Base-by-base conservation (phyloP, 2,888 invertebrate genomes). In the Drosophila flavopinicola region DNA sequence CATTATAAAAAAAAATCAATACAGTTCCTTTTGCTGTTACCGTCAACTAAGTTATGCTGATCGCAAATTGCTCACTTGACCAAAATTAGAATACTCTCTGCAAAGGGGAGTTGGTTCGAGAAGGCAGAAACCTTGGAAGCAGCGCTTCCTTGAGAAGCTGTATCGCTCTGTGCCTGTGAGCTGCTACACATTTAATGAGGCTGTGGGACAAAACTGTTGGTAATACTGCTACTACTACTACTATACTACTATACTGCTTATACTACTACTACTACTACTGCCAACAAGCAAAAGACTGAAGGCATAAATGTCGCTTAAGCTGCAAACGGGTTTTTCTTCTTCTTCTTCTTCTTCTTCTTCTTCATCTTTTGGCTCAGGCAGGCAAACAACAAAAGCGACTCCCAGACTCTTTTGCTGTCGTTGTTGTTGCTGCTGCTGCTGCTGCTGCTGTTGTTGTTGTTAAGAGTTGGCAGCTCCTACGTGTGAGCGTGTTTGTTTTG, bases 251-350 rank as follows among this genome's bases (percentile, higher is more conserved):
- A 24, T n/a, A n/a, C n/a, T n/a, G n/a, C n/a, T n/a, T n/a, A 35
- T 35, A 44, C 42, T 44, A 30, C 17, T 6, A 25, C 6, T 0
- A 42, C 15, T 4, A 35, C 33, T 13, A 33, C 13, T 17, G 17
- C 49, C 47, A 49, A n/a, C n/a, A n/a, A n/a, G n/a, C n/a, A n/a
- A 32, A 52, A 63, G 48, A 69, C 23, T 48, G 35, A 69, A 72
- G 41, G 45, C 77, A 60, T 72, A 66, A 73, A 74, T 74, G 73
- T 74, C 73, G 73, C 74, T 77, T 67, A 73, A 77, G 73, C 78
- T 59, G 69, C 57, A 77, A 74, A 77, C 78, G 37, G 63, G 73
- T 74, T 74, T 64, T n/a, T 13, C 13, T 9, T 44, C 29, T 2
- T 11, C 13, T 30, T 20, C 3, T 44, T 27, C 6, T 3, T 17